phyloP scores from a whole-genome alignment of 2,888 invertebrate genomes.

The Barypeithes pellucidus region DNA sequence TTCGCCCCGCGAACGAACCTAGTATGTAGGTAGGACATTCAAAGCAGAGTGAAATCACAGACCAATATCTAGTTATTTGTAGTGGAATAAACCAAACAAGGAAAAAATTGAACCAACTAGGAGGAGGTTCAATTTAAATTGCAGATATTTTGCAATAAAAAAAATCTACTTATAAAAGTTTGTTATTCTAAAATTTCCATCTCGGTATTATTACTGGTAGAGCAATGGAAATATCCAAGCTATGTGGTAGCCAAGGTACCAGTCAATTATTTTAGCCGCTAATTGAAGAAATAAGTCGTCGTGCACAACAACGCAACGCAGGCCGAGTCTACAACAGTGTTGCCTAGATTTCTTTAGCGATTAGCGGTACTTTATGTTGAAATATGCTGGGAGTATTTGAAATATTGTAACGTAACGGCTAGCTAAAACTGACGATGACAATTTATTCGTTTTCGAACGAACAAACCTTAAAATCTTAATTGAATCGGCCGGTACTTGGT shows the following conservation, averaged over 20 bases:
- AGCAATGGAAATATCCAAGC: slow-evolving; percentile 40
- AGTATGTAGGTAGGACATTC: too few species aligned
- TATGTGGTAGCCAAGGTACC: slow-evolving; percentile 42
- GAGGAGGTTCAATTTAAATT: not conserved
- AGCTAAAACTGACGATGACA: not conserved
- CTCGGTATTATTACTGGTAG: not conserved
- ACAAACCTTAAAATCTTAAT: not conserved
- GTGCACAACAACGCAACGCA: slow-evolving; percentile 43
- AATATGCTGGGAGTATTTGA: not conserved
- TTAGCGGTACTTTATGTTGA: slow-evolving; percentile 8
- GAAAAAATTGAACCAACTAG: not conserved
- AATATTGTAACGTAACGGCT: slow-evolving; percentile 1
- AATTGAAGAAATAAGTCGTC: slow-evolving; percentile 50
- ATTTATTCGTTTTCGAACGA: not conserved
- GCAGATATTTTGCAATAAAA: not conserved
- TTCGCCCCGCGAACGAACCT: too few species aligned
- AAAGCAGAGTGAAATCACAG: too few species aligned
- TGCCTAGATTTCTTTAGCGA: slow-evolving; percentile 34
- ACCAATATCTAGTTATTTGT: too few species aligned
- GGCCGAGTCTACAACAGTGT: slow-evolving; percentile 39
- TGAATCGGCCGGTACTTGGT: too few species aligned
- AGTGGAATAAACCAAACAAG: too few species aligned
- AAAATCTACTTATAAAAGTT: not conserved
- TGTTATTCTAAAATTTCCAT: slow-evolving; percentile 10
- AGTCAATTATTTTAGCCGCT: slow-evolving; percentile 50